phyloP scores from a whole-genome alignment of 2,113 vertebrate species.

The Paratilapia polleni region DNA sequence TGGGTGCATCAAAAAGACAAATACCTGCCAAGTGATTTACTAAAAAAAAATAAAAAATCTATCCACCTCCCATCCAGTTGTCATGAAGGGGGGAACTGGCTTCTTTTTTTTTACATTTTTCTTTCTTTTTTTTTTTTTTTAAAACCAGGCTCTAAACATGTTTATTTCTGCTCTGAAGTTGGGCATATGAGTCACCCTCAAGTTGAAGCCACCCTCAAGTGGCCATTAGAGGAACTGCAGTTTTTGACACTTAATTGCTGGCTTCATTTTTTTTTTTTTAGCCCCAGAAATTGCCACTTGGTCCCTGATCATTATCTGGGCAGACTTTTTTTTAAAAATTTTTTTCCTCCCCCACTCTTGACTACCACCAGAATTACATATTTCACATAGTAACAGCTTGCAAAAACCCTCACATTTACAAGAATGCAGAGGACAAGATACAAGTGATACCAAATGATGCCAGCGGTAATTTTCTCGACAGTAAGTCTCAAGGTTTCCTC shows the following conservation, averaged over 20 bases:
- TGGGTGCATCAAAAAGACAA: too few species aligned
- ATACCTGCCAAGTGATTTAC: too few species aligned
- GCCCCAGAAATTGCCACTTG: neutral
- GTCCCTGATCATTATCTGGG: neutral
- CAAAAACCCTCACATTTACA: neutral
- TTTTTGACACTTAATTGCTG: neutral
- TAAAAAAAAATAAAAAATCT: too few species aligned
- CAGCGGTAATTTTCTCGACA: neutral
- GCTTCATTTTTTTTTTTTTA: neutral
- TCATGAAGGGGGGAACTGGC: too few species aligned
- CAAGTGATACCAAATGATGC: neutral
- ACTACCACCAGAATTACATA: neutral
- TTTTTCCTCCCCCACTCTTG: neutral
- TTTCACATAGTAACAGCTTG: neutral
- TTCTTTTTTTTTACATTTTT: too few species aligned
- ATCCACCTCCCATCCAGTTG: too few species aligned
- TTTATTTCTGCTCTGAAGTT: neutral
- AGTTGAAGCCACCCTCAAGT: neutral
- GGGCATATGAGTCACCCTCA: neutral
- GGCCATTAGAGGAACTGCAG: neutral
- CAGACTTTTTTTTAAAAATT: fast-evolving
- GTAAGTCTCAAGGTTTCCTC: neutral
- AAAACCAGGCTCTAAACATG: neutral
- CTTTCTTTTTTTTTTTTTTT: too few species aligned
- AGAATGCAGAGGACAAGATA: neutral